Evolutionary conservation across 2,797 vertebrate genomes (phyloP), one percentile per base, ranked within the genome.

Genomic region (Lutjanus argentimaculatus): DNA sequence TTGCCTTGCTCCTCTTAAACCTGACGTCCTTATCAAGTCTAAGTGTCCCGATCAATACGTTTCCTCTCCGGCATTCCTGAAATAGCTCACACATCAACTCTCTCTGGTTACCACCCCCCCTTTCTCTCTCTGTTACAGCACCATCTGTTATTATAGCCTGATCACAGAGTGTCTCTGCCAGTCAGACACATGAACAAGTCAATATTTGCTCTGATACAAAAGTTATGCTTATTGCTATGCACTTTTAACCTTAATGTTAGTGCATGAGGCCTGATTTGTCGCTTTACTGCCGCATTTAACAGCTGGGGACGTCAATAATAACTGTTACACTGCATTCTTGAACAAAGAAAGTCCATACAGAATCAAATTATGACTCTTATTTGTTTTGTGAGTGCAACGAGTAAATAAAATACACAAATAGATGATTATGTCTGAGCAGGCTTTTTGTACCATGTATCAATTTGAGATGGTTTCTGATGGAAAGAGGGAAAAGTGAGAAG

Each of bases 1-100:
- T 95, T 94, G 95, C 91, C 90, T 96, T 96, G 96, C 95, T 96
- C 95, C 95, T 94, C 95, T 96, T 95, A 94, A 93, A 93, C 84
- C 88, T 91, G 90, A 94, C 79, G 90, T 94, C 93, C 92, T 94
- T 95, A 95, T 95, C 93, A 94, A 94, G 92, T 95, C 92, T 92
- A 91, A 93, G 92, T 94, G 94, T 94, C 92, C 91, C 79, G 82
- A 95, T 96, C 93, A 90, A 96, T 95, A 94, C 71, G 21, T 92
- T 93, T 93, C 91, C 94, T 95, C 88, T 86, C 85, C 73, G 79
- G 92, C 91, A 89, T 94, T 93, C 90, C 90, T 93, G 90, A 93
- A 93, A 94, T 91, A 89, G 89, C 86, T 88, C 82, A 58, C 79
- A 85, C 85, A 89, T 84, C 87, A 88, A 80, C 85, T 82, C 75